Conservation (phyloP, 2,888 invertebrate species). For the Nomada lathburiana region DNA sequence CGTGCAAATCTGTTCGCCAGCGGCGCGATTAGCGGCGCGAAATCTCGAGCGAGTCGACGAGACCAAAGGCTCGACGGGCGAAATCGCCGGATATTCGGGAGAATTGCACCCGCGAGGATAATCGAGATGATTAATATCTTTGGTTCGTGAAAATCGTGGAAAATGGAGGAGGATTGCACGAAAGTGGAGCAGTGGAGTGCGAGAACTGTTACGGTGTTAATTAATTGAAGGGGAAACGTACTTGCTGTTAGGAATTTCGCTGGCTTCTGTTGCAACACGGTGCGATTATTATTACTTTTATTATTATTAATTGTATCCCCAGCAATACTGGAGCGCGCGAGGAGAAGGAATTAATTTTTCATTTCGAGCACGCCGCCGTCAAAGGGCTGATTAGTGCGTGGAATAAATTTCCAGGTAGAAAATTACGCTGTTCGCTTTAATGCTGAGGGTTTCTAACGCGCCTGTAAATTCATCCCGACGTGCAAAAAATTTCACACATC, state of each 20-base stretch:
- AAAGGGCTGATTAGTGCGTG: too few relatives aligned
- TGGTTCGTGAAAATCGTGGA: too few relatives aligned
- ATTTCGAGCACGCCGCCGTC: too few relatives aligned
- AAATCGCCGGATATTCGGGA: background rate
- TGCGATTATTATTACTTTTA: too few relatives aligned
- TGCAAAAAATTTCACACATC: slow-evolving; percentile 68
- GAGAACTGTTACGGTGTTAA: background rate
- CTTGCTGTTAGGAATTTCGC: background rate
- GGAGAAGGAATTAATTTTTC: too few relatives aligned
- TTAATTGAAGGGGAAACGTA: background rate
- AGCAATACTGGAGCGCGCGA: too few relatives aligned
- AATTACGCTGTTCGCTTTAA: too few relatives aligned
- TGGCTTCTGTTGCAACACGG: background rate
- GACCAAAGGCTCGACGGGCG: background rate
- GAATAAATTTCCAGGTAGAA: too few relatives aligned
- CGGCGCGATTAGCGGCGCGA: background rate
- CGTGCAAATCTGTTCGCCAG: slow-evolving; percentile 28
- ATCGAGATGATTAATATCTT: background rate
- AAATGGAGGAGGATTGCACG: too few relatives aligned
- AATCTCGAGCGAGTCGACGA: background rate
- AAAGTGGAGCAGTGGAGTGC: too few relatives aligned
- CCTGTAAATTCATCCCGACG: slow-evolving; percentile 58
- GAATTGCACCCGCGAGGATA: background rate
- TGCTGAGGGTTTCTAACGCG: background rate
- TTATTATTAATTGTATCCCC: too few relatives aligned